Evolutionary conservation across 1,140 invertebrate species (phyloP), one percentile per base, ranked within the genome.

Genomic region (Atta cephalotes): DNA sequence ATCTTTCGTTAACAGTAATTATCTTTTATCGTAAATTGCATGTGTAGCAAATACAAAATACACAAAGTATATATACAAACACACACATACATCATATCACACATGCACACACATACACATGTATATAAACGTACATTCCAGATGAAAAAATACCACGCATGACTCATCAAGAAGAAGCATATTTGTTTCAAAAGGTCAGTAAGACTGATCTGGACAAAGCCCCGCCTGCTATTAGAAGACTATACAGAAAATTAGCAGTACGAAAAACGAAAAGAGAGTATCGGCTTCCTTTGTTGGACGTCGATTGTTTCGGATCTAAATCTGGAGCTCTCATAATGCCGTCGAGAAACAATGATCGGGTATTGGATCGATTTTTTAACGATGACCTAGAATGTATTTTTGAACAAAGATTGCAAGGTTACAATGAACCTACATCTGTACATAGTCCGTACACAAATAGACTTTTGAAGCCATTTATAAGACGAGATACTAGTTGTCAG

Each of bases 381-480:
- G 94, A 93, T 71, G 93, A 90, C 90, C 90, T 94, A 77, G 93
- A 88, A 90, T 87, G 79, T 14, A 82, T 92, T 53, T 94, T 94
- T 68, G 93, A 95, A 51, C 95, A 95, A 35, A 93, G 96, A 87
- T 85, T 97, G 12, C 95, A 96, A 81, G 96, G 96, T 10, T 92
- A 93, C 82, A 94, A 95, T 80, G 95, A 96, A 88, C 94, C 95
- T 39, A 93, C 95, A 51, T 92, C 95, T 51, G 96, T 97, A 87
- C 93, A 96, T 56, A 97, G 96, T 63, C 95, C 96, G 1, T 96
- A 97, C 87, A 96, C 96, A 74, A 96, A 95, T 88, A 96, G 97
- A 92, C 93, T 97, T 79, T 95, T 98, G 31, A 97, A 97, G 92
- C 98, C 98, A 6, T 98, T 97, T 94, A 98, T 98, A 87, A 95